phyloP scores from a whole-genome alignment of 2,797 vertebrate genomes.

The Fistularia commersonii region DNA sequence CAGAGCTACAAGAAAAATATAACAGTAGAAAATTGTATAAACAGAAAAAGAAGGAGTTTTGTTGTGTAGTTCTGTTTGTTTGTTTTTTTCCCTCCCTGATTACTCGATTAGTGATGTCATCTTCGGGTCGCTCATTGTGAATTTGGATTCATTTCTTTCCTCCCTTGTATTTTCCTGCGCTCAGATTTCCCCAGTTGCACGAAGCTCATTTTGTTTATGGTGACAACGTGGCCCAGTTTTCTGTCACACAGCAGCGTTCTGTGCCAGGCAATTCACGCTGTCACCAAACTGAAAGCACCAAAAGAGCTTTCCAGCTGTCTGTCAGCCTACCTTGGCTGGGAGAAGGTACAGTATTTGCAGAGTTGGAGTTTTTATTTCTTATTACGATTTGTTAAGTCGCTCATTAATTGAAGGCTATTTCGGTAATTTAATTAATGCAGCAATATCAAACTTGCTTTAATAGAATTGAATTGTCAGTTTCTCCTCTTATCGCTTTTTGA shows the following conservation, averaged over 20 bases:
- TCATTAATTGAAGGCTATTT: too few species aligned
- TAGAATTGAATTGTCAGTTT: not conserved
- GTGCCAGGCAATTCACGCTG: slow-evolving; percentile 85
- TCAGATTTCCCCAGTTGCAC: slow-evolving; percentile 85
- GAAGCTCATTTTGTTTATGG: slow-evolving; percentile 87
- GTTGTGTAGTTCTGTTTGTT: too few species aligned
- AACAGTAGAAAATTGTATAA: too few species aligned
- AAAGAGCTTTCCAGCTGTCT: slow-evolving; percentile 76
- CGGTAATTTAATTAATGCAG: too few species aligned
- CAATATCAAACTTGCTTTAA: not conserved
- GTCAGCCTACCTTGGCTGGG: slow-evolving; percentile 83
- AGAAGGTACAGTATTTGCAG: slow-evolving; percentile 78
- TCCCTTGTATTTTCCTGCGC: slow-evolving; percentile 6
- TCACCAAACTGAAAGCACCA: slow-evolving; percentile 77
- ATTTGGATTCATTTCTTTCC: not conserved
- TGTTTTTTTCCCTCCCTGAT: too few species aligned
- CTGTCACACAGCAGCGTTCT: slow-evolving; percentile 77
- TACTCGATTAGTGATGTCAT: too few species aligned
- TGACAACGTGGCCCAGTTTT: slow-evolving; percentile 84
- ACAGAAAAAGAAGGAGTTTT: too few species aligned
- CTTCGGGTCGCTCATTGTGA: not conserved
- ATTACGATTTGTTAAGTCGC: not conserved
- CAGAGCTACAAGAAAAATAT: too few species aligned
- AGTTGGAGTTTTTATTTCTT: not conserved
- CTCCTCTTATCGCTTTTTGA: not conserved